phyloP scores from a whole-genome alignment of 2,113 vertebrate species.

The Theristicus caerulescens region DNA sequence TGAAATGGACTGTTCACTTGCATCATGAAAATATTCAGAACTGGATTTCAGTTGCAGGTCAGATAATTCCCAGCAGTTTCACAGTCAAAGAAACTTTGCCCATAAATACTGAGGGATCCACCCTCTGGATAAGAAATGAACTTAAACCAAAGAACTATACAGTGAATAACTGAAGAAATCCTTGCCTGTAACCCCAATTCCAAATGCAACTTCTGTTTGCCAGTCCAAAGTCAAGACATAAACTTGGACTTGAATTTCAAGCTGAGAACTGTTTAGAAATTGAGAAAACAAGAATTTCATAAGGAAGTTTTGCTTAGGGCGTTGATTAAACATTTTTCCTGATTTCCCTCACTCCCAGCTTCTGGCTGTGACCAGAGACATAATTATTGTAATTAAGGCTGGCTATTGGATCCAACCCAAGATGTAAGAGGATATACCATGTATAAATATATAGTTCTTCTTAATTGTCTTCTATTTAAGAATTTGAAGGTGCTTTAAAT shows the following conservation, averaged over 20 bases:
- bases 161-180: neutral
- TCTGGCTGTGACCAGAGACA: slow-evolving; percentile 9
- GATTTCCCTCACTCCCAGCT: neutral
- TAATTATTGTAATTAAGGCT: slow-evolving; percentile 59
- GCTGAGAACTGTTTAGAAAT: neutral
- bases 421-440: slow-evolving; percentile 44
- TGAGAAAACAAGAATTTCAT: neutral
- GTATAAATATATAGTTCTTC: slow-evolving; percentile 60
- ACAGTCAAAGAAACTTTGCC: neutral
- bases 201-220: neutral
- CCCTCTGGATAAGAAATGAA: neutral
- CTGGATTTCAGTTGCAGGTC: neutral
- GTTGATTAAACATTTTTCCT: neutral
- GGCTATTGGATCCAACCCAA: slow-evolving; percentile 55
- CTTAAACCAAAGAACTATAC: neutral
- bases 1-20: neutral
- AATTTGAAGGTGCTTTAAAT: slow-evolving; percentile 60
- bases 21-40: neutral
- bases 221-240: neutral
- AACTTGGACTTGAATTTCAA: neutral
- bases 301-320: neutral
- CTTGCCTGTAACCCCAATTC: neutral
- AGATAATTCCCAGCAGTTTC: neutral
- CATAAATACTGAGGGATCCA: neutral
- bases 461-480: slow-evolving; percentile 62